Conservation (phyloP, 2,113 vertebrate genomes). For the Morphnarchus princeps region DNA sequence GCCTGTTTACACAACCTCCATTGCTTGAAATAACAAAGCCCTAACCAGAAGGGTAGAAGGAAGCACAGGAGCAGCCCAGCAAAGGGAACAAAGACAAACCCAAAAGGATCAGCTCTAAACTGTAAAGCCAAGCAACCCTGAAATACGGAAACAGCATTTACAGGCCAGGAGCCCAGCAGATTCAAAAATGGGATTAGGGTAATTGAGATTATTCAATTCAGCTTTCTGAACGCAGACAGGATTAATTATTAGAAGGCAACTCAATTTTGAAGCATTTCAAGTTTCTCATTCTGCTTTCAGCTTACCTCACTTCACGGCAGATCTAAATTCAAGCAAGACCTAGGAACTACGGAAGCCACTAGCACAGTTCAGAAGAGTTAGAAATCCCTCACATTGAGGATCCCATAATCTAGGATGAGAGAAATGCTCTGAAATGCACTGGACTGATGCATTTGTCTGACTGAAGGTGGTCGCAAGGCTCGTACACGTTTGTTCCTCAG, state of each 20-base stretch:
- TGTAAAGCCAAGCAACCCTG: background rate
- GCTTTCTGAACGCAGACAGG: background rate
- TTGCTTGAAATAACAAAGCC: background rate
- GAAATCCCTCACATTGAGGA: background rate
- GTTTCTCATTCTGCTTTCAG: background rate
- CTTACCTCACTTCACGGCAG: rapidly evolving
- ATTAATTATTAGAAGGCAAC: background rate
- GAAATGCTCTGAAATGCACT: rapidly evolving
- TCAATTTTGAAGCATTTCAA: background rate
- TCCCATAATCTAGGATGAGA: background rate
- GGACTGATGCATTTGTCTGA: rapidly evolving
- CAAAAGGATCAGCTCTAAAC: background rate
- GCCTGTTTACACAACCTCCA: background rate
- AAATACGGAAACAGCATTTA: rapidly evolving
- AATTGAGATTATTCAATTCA: background rate
- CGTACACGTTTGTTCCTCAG: rapidly evolving
- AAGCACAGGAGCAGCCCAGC: background rate
- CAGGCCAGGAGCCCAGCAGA: background rate
- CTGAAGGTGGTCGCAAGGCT: background rate
- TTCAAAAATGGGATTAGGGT: background rate
- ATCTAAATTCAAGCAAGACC: background rate
- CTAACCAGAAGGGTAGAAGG: background rate
- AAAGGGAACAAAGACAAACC: background rate
- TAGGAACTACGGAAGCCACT: rapidly evolving
- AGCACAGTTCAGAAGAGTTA: background rate